Conservation (phyloP, 2,888 invertebrate genomes). For the Drosophila vallismaia region DNA sequence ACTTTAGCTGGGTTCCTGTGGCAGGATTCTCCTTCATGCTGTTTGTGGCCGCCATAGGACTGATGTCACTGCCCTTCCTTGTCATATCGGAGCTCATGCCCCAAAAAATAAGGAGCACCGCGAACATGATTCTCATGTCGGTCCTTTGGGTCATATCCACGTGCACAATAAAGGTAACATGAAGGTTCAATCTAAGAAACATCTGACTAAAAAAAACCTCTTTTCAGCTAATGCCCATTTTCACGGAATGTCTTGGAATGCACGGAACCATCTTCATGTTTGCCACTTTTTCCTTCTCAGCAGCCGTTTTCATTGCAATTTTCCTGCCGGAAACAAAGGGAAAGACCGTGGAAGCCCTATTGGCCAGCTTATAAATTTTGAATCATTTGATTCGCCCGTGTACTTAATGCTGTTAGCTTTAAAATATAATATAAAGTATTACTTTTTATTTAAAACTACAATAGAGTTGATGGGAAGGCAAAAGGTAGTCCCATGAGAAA, state of each 20-base stretch:
- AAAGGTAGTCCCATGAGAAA: no score
- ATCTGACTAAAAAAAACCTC: background rate
- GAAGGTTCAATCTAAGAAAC: background rate
- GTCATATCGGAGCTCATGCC: constrained; percentile 81
- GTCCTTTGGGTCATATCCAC: constrained; percentile 67
- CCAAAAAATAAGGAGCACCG: constrained; percentile 74
- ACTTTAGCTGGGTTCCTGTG: constrained; percentile 80
- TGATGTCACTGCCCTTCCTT: constrained; percentile 81
- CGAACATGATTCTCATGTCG: constrained; percentile 70
- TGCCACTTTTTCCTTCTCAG: constrained; percentile 67
- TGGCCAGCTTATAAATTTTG: constrained; percentile 65
- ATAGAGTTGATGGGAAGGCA: no score
- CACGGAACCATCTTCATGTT: constrained; percentile 81
- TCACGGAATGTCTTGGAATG: constrained; percentile 72
- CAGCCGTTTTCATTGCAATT: constrained; percentile 74
- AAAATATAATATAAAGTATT: background rate
- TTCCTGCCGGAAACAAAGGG: constrained; percentile 83
- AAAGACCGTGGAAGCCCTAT: constrained; percentile 77
- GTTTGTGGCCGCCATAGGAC: constrained; percentile 80
- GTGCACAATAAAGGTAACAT: constrained; percentile 66
- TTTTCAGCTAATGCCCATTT: constrained; percentile 71
- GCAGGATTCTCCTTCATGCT: constrained; percentile 82
- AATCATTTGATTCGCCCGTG: background rate
- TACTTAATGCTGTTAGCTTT: background rate
- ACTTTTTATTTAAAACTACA: background rate